Base-by-base conservation (phyloP, 2,797 vertebrate genomes). In the Cossypha niveicapilla region DNA sequence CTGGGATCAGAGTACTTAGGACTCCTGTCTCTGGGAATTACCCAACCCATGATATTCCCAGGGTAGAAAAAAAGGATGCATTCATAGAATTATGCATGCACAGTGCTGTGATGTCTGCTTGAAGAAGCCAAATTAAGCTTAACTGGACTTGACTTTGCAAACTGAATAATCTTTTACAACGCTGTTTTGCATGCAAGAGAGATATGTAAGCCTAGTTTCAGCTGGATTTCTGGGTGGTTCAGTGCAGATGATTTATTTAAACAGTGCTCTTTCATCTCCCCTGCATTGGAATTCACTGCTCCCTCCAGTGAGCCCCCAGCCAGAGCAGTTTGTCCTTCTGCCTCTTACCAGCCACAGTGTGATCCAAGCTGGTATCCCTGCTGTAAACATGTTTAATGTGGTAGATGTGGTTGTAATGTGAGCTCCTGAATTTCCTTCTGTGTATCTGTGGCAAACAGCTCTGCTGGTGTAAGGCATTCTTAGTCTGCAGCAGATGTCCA, bases 71-170 rank as follows among this genome's bases (percentile, higher is more conserved):
- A 84, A n/a, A 12, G 5, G 53, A 32, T 32, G 13, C 1, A 1
- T 48, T 82, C 10, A 7, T 37, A 18, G 73, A 79, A 73, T 62
- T 87, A 45, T 57, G 45, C 28, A 24, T 34, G 54, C 27, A 34
- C 25, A 37, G 24, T 32, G 39, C 41, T 18, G 4, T 8, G 27
- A 27, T 57, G 23, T 13, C n/a, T 79, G 11, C 76, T 77, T 23
- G 74, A 79, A 81, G 70, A 68, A 82, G 21, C 24, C 6, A 8
- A 73, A 87, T 77, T 88, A 88, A 93, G 19, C 62, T 78, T 94
- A 89, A 93, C 39, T 62, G 63, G 74, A 66, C 78, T 76, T 91
- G 84, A 92, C 54, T 92, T 86, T 66, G 34, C 42, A 83, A 56
- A 39, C 57, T 47, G 58, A 79, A 61, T 62, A 44, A 62, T 76